Evolutionary conservation across 2,888 invertebrate species (phyloP).

Genomic region (Hyposoter dolosus): DNA sequence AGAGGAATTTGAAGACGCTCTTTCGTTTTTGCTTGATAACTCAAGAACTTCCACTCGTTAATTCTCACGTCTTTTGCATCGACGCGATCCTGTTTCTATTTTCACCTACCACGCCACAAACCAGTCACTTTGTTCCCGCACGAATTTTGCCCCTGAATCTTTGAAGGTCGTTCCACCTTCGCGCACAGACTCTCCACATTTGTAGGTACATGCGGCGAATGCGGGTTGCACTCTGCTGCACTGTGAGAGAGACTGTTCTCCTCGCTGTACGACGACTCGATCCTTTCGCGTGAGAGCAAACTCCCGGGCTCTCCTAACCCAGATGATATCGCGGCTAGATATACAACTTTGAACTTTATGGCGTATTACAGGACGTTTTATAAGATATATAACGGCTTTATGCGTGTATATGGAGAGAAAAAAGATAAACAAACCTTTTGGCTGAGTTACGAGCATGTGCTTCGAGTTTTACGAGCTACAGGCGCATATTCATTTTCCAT

Average conservation of each 20-base stretch:
- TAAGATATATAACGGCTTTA: slow-evolving; percentile 81
- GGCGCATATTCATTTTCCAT: slow-evolving; percentile 75
- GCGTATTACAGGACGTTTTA: slow-evolving; percentile 81
- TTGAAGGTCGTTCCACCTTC: neutral
- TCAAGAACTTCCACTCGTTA: neutral
- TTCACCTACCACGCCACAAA: neutral
- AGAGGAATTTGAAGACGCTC: neutral
- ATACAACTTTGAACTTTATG: slow-evolving; percentile 81
- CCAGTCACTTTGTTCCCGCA: neutral
- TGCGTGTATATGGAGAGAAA: slow-evolving; percentile 73
- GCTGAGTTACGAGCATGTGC: slow-evolving; percentile 76
- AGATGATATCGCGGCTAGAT: slow-evolving; percentile 82
- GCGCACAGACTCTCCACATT: neutral
- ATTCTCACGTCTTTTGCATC: neutral
- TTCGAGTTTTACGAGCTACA: slow-evolving; percentile 76
- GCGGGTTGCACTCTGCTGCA: slow-evolving; percentile 6
- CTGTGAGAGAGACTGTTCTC: slow-evolving; percentile 6
- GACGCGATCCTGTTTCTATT: neutral
- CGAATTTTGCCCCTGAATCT: neutral
- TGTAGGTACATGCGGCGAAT: neutral
- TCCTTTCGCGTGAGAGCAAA: slow-evolving; percentile 51
- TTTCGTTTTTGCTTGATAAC: neutral
- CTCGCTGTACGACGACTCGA: neutral
- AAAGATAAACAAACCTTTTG: slow-evolving; percentile 22
- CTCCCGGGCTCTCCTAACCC: slow-evolving; percentile 79